Base-by-base conservation (phyloP, 2,888 invertebrate genomes). In the Clivina fossor region DNA sequence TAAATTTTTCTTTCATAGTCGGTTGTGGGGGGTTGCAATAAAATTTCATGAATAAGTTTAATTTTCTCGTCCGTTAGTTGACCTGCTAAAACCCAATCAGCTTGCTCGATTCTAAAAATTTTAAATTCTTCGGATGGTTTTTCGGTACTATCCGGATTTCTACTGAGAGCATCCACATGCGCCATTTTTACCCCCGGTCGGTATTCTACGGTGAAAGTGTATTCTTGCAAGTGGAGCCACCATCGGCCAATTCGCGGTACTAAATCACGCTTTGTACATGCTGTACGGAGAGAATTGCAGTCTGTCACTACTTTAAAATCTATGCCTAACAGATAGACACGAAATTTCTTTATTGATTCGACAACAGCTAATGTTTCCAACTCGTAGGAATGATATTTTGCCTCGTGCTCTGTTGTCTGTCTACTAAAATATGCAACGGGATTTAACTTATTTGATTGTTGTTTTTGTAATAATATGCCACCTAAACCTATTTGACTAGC, bases 361-460 rank as follows among this genome's bases (percentile, higher is more conserved):
- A 72, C 66, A 0, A 72, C 65, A 1, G 70, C 71, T n/a, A 73
- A 58, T 2, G 63, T 65, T 49, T 73, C 69, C n/a, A 68, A 53
- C 30, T 74, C 73, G 20, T 67, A 68, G 0, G 66, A 66, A 24
- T 67, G 67, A 28, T 68, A 71, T 24, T 63, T 66, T 13, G 54
- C 46, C 59, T 74, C 73, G 1, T 64, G 61, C 2, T 53, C 57
- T 0, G 64, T 63, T 0, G 70, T 65, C 40, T 66, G 67, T 4
- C 67, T 61, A 35, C 69, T 70, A 26, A 62, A 66, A 53, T 68
- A 73, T 1, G 65, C 64, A 5, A 68, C 63, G 2, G 65, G 65
- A 28, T 65, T 60, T 46, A 65, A 41, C 4, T 54, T 40, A 30
- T 59, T 53, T 9, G 64, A 63, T 13, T 35, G 15, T 28, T 65